Base-by-base conservation (phyloP, 2,888 invertebrate genomes). In the Geophilus truncorum region DNA sequence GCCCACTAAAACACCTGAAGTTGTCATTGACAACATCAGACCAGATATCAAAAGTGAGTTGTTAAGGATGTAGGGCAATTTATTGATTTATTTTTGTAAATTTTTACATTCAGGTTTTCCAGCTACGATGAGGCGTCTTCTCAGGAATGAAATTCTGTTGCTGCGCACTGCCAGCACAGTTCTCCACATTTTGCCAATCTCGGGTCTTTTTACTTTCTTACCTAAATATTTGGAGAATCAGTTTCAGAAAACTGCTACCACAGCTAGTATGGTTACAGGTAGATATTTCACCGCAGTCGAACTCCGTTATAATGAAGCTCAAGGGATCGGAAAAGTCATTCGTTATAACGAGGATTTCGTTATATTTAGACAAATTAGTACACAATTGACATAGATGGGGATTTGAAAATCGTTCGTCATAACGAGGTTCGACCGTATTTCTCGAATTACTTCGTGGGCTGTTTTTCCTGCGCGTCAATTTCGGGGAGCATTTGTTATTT, bases 201-300 rank as follows among this genome's bases (percentile, higher is more conserved):
- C 95, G 83, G 96, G 96, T 1, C 90, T 96, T 32, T 96, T 96
- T 89, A 95, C 95, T 83, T 96, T 96, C 88, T 90, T 96, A 85
- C 96, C 96, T 82, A 96, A 96, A 88, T 96, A 96, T 88, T 89
- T 96, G 84, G 96, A 96, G 90, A 93, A 94, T 83, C 95, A 96
- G 90, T 96, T 96, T 89, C 91, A 94, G 81, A 88, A 96, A 86
- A 92, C 95, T 10, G 94, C 96, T 79, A 93, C 94, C 85, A 92
- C 93, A 85, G 96, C 96, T 83, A 95, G 94, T 88, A 92, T 96
- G 90, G 93, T 96, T 86, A 93, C 95, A 88, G 94, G 93, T 93
- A 85, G 9, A 6, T 32, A 32, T 32, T 9, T 6, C 32, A 9
- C n/a, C n/a, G n/a, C n/a, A n/a, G n/a, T n/a, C n/a, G n/a, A n/a